A percentile compares a stretch with the other conserved stretches of the same genome.
These are phyloP conservation scores for Aporrectodea caliginosa DNA, from an alignment of 1,140 invertebrate genomes.

Conservation along the genomic window DNA sequence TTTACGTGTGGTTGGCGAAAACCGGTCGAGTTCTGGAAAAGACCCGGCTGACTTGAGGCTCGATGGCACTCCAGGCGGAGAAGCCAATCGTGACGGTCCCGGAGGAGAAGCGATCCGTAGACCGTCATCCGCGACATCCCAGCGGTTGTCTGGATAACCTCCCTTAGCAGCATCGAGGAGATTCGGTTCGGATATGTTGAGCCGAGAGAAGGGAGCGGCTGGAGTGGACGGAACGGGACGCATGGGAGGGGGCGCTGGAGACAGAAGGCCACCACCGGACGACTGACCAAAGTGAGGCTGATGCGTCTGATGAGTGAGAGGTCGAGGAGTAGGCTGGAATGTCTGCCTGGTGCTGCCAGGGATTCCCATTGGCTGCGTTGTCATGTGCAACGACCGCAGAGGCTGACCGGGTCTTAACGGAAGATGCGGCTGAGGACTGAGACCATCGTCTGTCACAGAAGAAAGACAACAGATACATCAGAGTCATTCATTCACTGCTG, in stretches of 20 bases:
- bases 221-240: not conserved
- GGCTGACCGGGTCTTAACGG: not conserved
- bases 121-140: not conserved
- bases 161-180: not conserved
- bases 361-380: not conserved
- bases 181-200: not conserved
- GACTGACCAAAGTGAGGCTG: no score
- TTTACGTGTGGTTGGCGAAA: not conserved
- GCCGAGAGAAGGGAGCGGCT: not conserved
- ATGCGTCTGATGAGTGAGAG: not conserved
- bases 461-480: no score
- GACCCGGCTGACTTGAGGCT: not conserved
- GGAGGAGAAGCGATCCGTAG: not conserved
- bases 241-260: not conserved
- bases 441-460: no score
- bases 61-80: not conserved
- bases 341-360: not conserved
- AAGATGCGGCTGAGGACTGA: not conserved
- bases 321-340: not conserved
- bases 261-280: not conserved
- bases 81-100: not conserved
- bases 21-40: not conserved
- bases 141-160: not conserved
- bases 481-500: no score
- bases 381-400: no score